Conservation (phyloP, 1,140 invertebrate genomes). For the Ruditapes philippinarum region DNA sequence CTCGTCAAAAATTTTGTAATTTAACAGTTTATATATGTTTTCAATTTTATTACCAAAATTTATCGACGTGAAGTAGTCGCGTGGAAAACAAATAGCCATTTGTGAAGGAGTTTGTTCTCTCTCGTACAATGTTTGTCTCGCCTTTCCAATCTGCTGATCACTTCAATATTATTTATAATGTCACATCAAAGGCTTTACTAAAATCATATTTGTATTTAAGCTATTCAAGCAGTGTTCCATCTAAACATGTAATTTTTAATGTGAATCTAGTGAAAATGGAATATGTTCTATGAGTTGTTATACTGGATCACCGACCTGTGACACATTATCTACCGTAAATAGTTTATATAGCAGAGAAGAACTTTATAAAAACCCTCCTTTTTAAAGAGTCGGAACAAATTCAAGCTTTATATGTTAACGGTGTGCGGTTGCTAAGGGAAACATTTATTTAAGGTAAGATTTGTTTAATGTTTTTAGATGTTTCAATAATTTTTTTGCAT, state of each 20-base stretch:
- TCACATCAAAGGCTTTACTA: conserved; percentile 13
- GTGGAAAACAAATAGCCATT: conserved; percentile 25
- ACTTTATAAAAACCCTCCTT: too few relatives aligned
- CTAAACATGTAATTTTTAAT: neutral
- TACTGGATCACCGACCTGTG: neutral
- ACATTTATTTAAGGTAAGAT: too few relatives aligned
- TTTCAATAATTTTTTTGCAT: too few relatives aligned
- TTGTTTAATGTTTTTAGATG: too few relatives aligned
- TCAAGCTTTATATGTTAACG: too few relatives aligned
- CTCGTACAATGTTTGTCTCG: conserved; percentile 20
- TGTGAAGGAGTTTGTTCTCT: conserved; percentile 1
- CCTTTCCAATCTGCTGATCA: neutral
- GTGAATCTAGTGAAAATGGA: neutral
- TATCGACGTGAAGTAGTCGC: neutral
- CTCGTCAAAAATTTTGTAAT: neutral
- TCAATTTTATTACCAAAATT: neutral
- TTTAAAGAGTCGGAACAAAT: too few relatives aligned
- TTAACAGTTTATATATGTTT: conserved; percentile 8
- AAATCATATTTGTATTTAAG: conserved; percentile 8
- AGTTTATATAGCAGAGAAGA: too few relatives aligned
- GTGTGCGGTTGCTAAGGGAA: too few relatives aligned
- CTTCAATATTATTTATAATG: conserved; percentile 15
- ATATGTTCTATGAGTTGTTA: neutral
- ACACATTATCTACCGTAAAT: too few relatives aligned
- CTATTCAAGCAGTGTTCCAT: neutral